Evolutionary conservation across 2,113 vertebrate genomes (phyloP), one percentile per base, ranked within the genome.

Genomic region (Hiodon tergisus): DNA sequence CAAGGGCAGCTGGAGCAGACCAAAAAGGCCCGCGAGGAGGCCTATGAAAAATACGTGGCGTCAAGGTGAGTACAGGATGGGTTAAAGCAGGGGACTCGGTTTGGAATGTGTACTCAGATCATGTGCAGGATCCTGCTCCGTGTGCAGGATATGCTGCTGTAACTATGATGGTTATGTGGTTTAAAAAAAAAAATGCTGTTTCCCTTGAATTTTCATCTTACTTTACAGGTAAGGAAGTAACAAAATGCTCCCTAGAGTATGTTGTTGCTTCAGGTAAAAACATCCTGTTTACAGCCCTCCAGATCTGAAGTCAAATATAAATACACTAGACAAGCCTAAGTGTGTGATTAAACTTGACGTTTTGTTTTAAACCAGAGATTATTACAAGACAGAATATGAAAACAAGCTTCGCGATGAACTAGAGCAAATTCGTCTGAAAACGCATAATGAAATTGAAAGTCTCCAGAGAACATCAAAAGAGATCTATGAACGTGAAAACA

Each of bases 401-500:
- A 92, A 89, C 77, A 98, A 89, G 84, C 82, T 98, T 47, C 87
- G 87, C 66, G 90, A 95, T 66, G 96, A 99, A 81, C 78, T 99
- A 83, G 96, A 98, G 81, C 94, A 94, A 87, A 93, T 99, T 83
- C 89, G 89, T 46, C 16, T 94, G 73, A 97, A 95, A 90, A 98
- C 96, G 71, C 89, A 91, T 82, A 94, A 95, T 83, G 97, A 99
- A 90, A 95, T 99, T 0, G 94, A 97, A 50, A 93, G 90, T 65
- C 91, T 99, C 83, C 93, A 96, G 89, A 92, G 87, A 76, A 84
- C 93, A 57, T 96, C 95, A 71, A 95, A 89, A 84, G 97, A 99
- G 89, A 96, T 98, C 93, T 99, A 98, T 76, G 97, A 99, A 79
- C 92, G 96, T 71, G 97, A 99, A 88, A 99, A 98, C 91, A 96